A percentile compares a stretch with the other conserved stretches of the same genome.
phyloP scores from a whole-genome alignment of 2,113 vertebrate species.

The Antechinus flavipes region DNA sequence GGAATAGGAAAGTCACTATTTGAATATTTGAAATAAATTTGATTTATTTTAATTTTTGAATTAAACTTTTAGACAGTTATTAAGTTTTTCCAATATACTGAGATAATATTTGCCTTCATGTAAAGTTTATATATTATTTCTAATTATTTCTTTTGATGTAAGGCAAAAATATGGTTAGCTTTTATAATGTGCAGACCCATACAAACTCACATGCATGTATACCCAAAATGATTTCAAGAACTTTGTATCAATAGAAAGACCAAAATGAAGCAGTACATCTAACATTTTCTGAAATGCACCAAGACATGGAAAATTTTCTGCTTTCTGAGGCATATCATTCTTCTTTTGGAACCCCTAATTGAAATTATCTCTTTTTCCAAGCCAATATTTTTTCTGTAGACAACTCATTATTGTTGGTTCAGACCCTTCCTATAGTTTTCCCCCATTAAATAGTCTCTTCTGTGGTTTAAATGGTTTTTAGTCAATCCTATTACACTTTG shows the following conservation, averaged over 20 bases:
- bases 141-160: not conserved
- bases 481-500: not conserved
- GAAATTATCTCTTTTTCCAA: not conserved
- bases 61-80: not conserved
- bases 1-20: not conserved
- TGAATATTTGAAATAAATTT: too few species aligned
- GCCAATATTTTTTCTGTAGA: not conserved
- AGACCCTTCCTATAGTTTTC: not conserved
- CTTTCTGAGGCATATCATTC: not conserved
- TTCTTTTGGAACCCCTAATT: not conserved
- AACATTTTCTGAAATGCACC: not conserved
- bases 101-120: not conserved
- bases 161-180: not conserved
- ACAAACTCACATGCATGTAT: not conserved
- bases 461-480: not conserved
- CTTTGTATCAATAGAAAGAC: not conserved
- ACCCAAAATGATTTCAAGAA: not conserved
- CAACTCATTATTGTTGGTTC: not conserved
- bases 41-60: not conserved
- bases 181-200: not conserved
- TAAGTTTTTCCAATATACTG: not conserved
- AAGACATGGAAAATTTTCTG: not conserved
- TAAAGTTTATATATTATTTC: not conserved
- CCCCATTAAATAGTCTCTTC: not conserved
- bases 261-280: not conserved